Evolutionary conservation across 2,113 vertebrate species (phyloP), one percentile per base, ranked within the genome.

Genomic region (Pitta sordida): DNA sequence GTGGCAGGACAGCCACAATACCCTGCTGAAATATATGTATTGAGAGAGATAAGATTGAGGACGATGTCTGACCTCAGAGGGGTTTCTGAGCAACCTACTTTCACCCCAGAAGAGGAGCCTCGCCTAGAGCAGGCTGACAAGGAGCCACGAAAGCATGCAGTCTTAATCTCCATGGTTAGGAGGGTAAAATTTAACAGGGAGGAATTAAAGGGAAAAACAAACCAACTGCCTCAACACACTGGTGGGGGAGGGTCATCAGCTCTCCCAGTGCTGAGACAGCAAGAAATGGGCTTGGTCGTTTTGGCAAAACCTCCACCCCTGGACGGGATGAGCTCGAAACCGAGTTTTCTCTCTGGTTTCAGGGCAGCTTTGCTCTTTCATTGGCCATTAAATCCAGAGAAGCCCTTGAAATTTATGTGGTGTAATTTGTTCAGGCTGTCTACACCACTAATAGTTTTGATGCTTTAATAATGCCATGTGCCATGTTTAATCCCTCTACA

Each of bases 391-490:
- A 68, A 65, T 92, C 70, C 11, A 12, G 87, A 76, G 73, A 53
- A 90, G 64, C 80, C 69, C 87, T 94, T 87, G 92, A 87, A 94
- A 94, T 94, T 81, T 87, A 86, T 69, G 71, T 78, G 70, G 23
- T 74, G 68, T 94, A 86, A 95, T 94, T 94, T 94, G 90, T 96
- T 93, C 86, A 78, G 88, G 68, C 83, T 95, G 77, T 91, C 95
- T 96, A 81, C 0, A 1, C 74, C 56, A n/a, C 90, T 96, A 95
- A 96, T 97, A 90, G 94, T 91, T 96, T 97, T 96, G 96, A 94
- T 96, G 95, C 96, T 96, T 95, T 97, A 96, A 97, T 96, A 97
- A 94, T 2, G 0, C 91, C 87, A 30, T 86, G 93, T 5, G 29
- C 92, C 93, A 80, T 29, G 1, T 94, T 95, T 94, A 97, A 95